Evolutionary conservation across 1,140 invertebrate genomes (phyloP).

Genomic region (Ectropis grisescens): DNA sequence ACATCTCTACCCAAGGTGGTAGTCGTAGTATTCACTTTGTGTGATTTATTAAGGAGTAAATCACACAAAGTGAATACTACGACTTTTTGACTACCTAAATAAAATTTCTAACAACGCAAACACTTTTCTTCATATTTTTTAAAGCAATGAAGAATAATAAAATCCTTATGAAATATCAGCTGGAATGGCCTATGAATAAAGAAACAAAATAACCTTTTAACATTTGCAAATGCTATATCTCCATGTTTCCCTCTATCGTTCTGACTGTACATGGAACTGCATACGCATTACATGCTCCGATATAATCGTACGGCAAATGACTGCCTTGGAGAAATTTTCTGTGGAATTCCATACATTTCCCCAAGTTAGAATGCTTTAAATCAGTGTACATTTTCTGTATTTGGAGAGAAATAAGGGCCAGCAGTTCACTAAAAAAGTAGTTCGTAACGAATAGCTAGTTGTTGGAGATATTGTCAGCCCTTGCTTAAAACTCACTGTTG

Average conservation of each 20-base stretch:
- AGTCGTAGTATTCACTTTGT: too few species aligned
- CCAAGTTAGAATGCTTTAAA: constrained; percentile 34
- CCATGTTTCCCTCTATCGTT: constrained; percentile 7
- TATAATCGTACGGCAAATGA: constrained; percentile 35
- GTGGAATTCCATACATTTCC: constrained; percentile 32
- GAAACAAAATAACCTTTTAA: too few species aligned
- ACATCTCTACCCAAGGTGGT: too few species aligned
- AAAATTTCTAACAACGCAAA: too few species aligned
- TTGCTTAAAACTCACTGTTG: not conserved
- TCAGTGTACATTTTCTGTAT: constrained; percentile 21
- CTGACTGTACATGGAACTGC: constrained; percentile 19
- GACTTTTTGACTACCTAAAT: too few species aligned
- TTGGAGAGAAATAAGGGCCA: not conserved
- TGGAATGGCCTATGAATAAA: too few species aligned
- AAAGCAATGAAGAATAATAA: too few species aligned
- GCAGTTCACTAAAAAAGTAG: not conserved
- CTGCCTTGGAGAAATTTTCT: constrained; percentile 34
- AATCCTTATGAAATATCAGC: too few species aligned
- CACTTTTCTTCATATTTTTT: too few species aligned
- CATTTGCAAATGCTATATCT: constrained; percentile 1
- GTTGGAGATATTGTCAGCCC: not conserved
- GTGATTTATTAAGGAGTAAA: too few species aligned
- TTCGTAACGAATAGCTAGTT: not conserved
- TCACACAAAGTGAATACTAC: too few species aligned
- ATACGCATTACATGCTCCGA: constrained; percentile 33